Percentiles rank a stretch among this genome's conserved stretches.
These are phyloP conservation scores for Sternotherus odoratus DNA, from an alignment of 2,797 vertebrate genomes.

Conservation along the genomic window DNA sequence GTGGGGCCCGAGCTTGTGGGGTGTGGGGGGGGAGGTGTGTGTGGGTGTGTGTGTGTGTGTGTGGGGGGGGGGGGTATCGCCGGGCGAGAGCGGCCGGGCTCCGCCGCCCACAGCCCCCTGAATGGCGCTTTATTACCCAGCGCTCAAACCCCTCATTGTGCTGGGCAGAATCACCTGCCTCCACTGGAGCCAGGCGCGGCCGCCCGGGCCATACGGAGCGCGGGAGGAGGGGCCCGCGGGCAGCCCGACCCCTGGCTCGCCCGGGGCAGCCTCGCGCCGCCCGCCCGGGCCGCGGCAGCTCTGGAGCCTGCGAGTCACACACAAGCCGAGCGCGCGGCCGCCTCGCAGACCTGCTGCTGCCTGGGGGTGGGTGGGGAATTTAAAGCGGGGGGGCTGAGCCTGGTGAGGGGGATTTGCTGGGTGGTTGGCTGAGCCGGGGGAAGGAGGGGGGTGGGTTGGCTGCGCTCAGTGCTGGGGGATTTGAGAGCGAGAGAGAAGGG, in stretches of 20 bases:
- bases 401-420: constrained; percentile 56
- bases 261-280: constrained; percentile 39
- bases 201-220: constrained; percentile 41
- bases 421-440: constrained; percentile 62
- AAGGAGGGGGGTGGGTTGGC: constrained; percentile 16
- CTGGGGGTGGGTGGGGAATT: neutral
- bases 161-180: constrained; percentile 70
- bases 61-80: neutral
- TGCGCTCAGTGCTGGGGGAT: constrained; percentile 54
- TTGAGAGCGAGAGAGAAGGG: constrained; percentile 36
- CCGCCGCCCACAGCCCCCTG: constrained; percentile 24
- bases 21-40: neutral
- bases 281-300: constrained; percentile 46
- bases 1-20: neutral
- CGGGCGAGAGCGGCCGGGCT: neutral
- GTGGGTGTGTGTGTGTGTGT: no score
- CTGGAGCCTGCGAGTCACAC: neutral
- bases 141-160: constrained; percentile 56
- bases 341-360: constrained; percentile 62
- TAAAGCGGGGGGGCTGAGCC: neutral
- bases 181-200: constrained; percentile 47
- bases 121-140: constrained; percentile 60
- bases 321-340: constrained; percentile 10
- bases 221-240: constrained; percentile 61
- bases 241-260: constrained; percentile 50